phyloP scores from a whole-genome alignment of 64 coral and sea anemone species.

The Trachythela sp. region DNA sequence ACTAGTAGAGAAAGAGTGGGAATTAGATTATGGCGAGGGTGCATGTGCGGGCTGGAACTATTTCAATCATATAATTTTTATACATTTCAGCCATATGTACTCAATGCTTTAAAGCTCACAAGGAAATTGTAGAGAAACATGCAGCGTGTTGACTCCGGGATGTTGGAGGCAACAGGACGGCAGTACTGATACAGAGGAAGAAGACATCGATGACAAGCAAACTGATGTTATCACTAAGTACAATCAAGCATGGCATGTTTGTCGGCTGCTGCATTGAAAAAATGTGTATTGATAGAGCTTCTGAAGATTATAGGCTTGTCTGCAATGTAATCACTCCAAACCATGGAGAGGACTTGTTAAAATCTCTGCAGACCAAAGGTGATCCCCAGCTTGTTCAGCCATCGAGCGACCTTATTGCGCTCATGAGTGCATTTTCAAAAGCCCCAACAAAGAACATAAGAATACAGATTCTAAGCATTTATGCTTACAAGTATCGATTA shows the following conservation, averaged over 20 bases:
- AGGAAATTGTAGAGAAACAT: too few species aligned
- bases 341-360: slow-evolving; percentile 8
- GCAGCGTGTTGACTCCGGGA: too few species aligned
- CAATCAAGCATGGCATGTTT: neutral
- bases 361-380: neutral
- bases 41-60: too few species aligned
- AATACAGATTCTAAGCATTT: slow-evolving; percentile 29
- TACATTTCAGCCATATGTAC: too few species aligned
- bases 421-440: neutral
- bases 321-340: slow-evolving; percentile 20
- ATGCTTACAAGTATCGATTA: neutral
- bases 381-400: too few species aligned
- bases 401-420: neutral
- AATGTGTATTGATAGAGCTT: neutral
- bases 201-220: too few species aligned
- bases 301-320: neutral
- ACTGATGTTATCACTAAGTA: neutral
- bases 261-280: neutral
- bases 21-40: too few species aligned
- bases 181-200: too few species aligned
- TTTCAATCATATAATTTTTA: too few species aligned
- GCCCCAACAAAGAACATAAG: slow-evolving; percentile 7
- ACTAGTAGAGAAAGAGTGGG: too few species aligned
- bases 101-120: too few species aligned
- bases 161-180: too few species aligned